Base-by-base conservation (phyloP, 2,797 vertebrate genomes). In the Sebastes nivosus region DNA sequence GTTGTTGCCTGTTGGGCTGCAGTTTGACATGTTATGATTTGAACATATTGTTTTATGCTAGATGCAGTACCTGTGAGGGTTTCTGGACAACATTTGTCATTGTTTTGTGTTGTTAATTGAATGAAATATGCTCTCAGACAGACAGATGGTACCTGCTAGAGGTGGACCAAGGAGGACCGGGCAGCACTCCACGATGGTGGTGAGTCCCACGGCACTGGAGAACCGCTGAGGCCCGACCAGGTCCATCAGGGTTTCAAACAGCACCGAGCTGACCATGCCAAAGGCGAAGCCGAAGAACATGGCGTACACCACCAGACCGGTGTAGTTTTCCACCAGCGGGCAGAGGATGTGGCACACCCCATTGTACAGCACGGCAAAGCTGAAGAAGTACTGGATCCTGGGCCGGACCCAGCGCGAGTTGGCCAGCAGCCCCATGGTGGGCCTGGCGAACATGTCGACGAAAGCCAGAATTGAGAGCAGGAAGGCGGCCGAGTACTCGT, bases 241-340 rank as follows among this genome's bases (percentile, higher is more conserved):
- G 88, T 99, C 98, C 98, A 98, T 99, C 81, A 99, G 93, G 0
- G 97, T 98, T 93, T 99, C 98, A 85, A 99, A 99, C 70, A 99
- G 95, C 70, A 99, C 96, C 0, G 97, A 97, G 91, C 98, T 99
- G 79, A 99, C 98, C 96, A 99, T 99, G 69, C 98, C 98, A 81
- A 99, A 99, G 3, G 98, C 98, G 83, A 98, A 97, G 42, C 98
- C 98, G 63, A 99, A 99, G 94, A 99, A 97, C n/a, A 98, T 5
- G 1, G 98, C 84, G 8, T 99, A 99, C 20, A 97, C 89, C 67
- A 99, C 97, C 84, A 99, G 92, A 66, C 97, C 97, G 0, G 92
- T 92, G 89, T 99, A 99, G 87, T 65, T 65, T 8, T 97, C 90
- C 9, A 94, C 97, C 77, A 99, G 63, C 0, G 98, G 97, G 73